Percentiles rank a stretch among this genome's conserved stretches.
These are phyloP conservation scores for Lithobius niger DNA, from an alignment of 1,140 invertebrate species.

Conservation along the genomic window DNA sequence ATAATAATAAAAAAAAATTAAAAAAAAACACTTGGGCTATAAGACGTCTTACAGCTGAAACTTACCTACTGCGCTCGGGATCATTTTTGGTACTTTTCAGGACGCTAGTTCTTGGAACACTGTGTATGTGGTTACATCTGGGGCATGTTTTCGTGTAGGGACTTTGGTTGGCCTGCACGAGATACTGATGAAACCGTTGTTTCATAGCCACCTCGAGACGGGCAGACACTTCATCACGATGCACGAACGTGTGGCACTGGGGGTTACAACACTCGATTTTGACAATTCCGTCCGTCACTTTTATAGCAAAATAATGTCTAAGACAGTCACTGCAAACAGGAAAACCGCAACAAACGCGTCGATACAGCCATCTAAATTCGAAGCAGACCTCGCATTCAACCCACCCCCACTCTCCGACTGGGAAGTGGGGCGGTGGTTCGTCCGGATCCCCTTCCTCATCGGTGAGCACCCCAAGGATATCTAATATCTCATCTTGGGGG, in stretches of 20 bases:
- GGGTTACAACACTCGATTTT: constrained; percentile 29
- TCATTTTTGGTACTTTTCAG: not conserved
- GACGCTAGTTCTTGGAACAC: not conserved
- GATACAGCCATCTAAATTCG: constrained; percentile 14
- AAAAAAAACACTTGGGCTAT: too few species aligned
- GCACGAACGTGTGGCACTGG: constrained; percentile 24
- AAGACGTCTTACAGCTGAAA: too few species aligned
- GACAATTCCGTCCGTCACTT: constrained; percentile 25
- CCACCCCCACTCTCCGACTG: constrained; percentile 13
- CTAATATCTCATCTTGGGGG: not conserved
- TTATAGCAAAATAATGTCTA: constrained; percentile 22
- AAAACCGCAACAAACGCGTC: constrained; percentile 28
- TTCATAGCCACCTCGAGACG: constrained; percentile 23
- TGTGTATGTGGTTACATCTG: constrained; percentile 30
- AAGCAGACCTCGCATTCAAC: constrained; percentile 21
- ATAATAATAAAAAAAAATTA: too few species aligned
- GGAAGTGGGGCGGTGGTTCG: constrained; percentile 14
- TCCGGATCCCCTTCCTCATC: not conserved
- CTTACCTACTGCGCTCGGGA: not conserved
- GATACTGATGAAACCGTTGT: constrained; percentile 28
- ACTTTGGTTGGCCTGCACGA: constrained; percentile 31
- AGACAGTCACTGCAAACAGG: constrained; percentile 30
- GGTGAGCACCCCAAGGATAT: constrained; percentile 2
- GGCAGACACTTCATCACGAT: constrained; percentile 30
- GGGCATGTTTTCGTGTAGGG: constrained; percentile 33